Evolutionary conservation across 2,888 invertebrate species (phyloP), one percentile per base, ranked within the genome.

Genomic region (Brassicogethes aeneus): DNA sequence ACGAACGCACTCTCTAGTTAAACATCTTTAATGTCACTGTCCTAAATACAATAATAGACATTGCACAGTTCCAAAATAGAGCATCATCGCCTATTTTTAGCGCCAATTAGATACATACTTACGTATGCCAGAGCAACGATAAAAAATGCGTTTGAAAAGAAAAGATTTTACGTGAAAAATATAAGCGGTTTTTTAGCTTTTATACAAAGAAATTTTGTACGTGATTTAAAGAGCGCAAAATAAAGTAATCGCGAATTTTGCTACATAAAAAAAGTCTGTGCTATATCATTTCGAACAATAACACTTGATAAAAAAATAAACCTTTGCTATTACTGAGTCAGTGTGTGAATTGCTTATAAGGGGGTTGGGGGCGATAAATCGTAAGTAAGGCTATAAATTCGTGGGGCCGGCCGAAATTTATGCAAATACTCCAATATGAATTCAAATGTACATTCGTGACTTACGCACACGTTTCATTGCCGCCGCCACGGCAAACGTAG

Each of bases 401-500:
- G 23, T 7, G 23, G 5, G 23, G 23, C 23, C 5, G 5, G 23
- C 5, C 10, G 10, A 5, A 23, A 23, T 23, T 23, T 23, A 23
- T 23, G 43, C 48, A 53, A 53, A 50, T 50, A 45, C 39, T 39
- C 50, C 48, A 46, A 48, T 48, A 53, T 53, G 51, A 53, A 53
- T 53, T 53, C 51, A 50, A 53, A 53, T 51, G 50, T 46, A 51
- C 51, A 51, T 53, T 51, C 44, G 43, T 47, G 50, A 51, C 45
- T 50, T 48, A 53, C 51, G 48, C 53, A 53, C 51, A 41, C 46
- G 43, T 43, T 34, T 23, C 23, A 23, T 23, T n/a, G n/a, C n/a
- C n/a, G n/a, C n/a, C n/a, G n/a, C n/a, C n/a, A n/a, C 23, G 23
- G 10, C 5, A 10, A 23, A 23, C 23, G 23, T 23, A 23, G 23